phyloP scores from a whole-genome alignment of 35 echinoderm and acorn worm genomes.

The Patiria miniata region DNA sequence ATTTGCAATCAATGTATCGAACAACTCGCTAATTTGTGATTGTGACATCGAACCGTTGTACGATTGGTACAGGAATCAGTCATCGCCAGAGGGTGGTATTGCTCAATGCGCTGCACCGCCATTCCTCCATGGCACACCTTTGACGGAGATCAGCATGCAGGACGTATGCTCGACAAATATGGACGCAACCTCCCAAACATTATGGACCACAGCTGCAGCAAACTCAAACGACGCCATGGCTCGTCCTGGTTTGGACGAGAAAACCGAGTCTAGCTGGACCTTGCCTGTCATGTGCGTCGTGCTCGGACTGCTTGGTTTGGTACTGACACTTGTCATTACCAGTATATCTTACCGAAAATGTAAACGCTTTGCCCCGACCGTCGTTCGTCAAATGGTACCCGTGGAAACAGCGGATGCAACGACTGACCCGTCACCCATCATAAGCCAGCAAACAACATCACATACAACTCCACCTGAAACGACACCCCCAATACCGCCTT shows the following conservation, averaged over 20 bases:
- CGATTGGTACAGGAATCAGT: not conserved
- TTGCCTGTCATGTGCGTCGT: not conserved
- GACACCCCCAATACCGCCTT: no score
- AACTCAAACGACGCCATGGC: not conserved
- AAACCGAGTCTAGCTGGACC: not conserved
- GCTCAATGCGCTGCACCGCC: not conserved
- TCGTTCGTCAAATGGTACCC: no score
- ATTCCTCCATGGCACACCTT: not conserved
- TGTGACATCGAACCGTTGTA: not conserved
- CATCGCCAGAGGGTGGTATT: not conserved
- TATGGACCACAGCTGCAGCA: not conserved
- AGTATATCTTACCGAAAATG: not conserved
- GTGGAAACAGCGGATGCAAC: no score
- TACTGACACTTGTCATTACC: not conserved
- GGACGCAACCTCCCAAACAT: not conserved
- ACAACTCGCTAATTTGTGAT: conserved; percentile 23
- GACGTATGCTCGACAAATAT: not conserved
- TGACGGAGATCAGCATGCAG: not conserved
- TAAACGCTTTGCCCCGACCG: no score
- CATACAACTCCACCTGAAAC: no score
- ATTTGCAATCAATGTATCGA: not conserved
- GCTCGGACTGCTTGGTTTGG: not conserved
- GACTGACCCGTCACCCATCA: no score
- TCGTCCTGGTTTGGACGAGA: not conserved
- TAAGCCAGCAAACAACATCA: no score